These are phyloP conservation scores for Zaprionus nigranus DNA, from an alignment of 1,140 invertebrate genomes.

Conservation along the genomic window DNA sequence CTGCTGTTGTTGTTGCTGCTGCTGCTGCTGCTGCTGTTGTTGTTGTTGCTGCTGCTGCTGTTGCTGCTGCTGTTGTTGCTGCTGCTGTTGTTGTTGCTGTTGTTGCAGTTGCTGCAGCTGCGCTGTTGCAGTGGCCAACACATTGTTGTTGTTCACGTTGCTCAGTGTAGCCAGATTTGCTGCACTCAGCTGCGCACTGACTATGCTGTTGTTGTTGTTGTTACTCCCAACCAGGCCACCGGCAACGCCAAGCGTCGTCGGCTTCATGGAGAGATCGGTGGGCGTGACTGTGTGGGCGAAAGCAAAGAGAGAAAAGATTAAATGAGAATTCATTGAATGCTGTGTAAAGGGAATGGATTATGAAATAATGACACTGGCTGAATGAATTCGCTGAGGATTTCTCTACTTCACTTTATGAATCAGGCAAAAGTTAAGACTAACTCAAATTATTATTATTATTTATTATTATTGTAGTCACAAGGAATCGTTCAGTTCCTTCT, in stretches of 20 bases:
- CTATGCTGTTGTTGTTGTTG: constrained; percentile 51
- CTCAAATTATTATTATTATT: no score
- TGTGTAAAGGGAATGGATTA: not conserved
- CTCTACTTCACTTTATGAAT: not conserved
- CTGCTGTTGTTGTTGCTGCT: constrained; percentile 69
- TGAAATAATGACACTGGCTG: constrained; percentile 1
- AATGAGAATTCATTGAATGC: not conserved
- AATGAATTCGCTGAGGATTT: not conserved
- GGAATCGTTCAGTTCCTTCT: no score
- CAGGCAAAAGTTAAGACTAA: no score
- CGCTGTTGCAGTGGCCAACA: constrained; percentile 75
- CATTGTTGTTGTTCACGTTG: constrained; percentile 69
- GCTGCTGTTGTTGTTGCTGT: constrained; percentile 58
- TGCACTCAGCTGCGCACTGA: constrained; percentile 69
- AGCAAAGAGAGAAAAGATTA: not conserved
- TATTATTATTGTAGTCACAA: no score
- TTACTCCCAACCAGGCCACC: constrained; percentile 49
- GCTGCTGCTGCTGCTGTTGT: constrained; percentile 71
- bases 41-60: constrained; percentile 78
- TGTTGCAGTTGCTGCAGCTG: constrained; percentile 74
- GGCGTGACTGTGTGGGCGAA: constrained; percentile 63
- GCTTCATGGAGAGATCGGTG: constrained; percentile 84
- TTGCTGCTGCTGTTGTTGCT: constrained; percentile 72
- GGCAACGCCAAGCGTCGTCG: constrained; percentile 53
- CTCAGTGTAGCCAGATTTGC: constrained; percentile 70